phyloP scores from a whole-genome alignment of 2,797 vertebrate genomes.

The Furcifer pardalis region DNA sequence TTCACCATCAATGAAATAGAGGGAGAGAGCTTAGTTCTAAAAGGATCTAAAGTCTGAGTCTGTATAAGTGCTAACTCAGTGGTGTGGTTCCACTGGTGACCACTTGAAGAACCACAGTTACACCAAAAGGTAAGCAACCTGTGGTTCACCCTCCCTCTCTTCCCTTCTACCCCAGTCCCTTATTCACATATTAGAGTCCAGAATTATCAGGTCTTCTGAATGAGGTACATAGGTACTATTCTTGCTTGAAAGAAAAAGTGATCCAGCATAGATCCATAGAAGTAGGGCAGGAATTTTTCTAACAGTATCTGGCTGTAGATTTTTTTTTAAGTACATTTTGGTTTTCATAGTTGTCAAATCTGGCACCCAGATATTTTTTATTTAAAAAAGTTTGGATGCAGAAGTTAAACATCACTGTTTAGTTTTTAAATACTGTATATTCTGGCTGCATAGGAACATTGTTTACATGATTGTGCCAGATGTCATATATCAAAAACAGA shows the following conservation, averaged over 20 bases:
- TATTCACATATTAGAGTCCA: background rate
- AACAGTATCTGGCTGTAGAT: background rate
- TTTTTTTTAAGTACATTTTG: background rate
- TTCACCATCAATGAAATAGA: no score
- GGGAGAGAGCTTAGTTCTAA: no score
- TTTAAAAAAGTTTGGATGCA: background rate
- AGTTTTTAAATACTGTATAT: background rate
- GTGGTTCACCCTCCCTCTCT: background rate
- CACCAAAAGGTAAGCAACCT: no score
- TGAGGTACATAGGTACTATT: background rate
- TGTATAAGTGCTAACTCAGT: no score
- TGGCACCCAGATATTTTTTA: conserved; percentile 34
- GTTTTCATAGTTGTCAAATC: conserved; percentile 34
- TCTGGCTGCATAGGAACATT: rapidly evolving
- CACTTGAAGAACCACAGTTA: no score
- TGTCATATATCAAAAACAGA: conserved; percentile 50
- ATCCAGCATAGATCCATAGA: background rate
- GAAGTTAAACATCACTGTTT: conserved; percentile 28
- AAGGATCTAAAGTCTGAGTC: no score
- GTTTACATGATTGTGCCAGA: conserved; percentile 2
- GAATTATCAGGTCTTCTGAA: background rate
- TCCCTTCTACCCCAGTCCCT: background rate
- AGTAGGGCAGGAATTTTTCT: background rate
- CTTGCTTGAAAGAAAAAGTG: background rate
- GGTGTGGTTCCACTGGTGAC: no score